Evolutionary conservation across 2,888 invertebrate genomes (phyloP), one percentile per base, ranked within the genome.

Genomic region (Lepeophtheirus nordmannii): DNA sequence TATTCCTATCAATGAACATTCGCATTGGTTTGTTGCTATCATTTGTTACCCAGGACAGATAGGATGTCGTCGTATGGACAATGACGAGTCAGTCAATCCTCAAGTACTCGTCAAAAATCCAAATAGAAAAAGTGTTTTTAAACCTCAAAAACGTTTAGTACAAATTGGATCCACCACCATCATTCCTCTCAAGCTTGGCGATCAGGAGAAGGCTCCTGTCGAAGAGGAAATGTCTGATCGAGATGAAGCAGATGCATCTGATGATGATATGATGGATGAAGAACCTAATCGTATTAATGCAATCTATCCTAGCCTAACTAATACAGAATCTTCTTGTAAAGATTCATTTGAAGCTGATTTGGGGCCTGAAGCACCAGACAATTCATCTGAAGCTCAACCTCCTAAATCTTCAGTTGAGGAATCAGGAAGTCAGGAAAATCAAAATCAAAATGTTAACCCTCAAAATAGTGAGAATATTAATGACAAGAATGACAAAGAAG

Each of bases 1-100:
- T 70, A 86, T 98, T 75, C 98, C 98, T 70, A 93, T 98, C 67
- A 96, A 97, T 79, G 94, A 97, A 78, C 89, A 90, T 80, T 91
- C 87, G 59, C 97, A 97, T 79, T 97, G 97, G 97, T 96, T 91
- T 78, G 81, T 98, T 71, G 94, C 93, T 1, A 89, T 97, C 62
- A 88, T 98, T 67, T 97, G 96, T 75, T 96, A 86, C 75, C 94
- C 97, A 58, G 85, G 86, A 65, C 78, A 90, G 69, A 84, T 84
- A 63, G 85, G 74, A 14, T 70, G 70, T 68, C 67, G 67, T 12
- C 61, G 71, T 10, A 68, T 72, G 62, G 62, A 67, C 30, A 71
- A 72, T 61, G 69, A 70, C 22, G 67, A 68, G 17, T 71, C 72
- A 17, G 67, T 71, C n/a, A 58, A 62, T 17, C 57, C 20, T 40